Base-by-base conservation (phyloP, 1,140 invertebrate species). In the Drosophila pectinifera region DNA sequence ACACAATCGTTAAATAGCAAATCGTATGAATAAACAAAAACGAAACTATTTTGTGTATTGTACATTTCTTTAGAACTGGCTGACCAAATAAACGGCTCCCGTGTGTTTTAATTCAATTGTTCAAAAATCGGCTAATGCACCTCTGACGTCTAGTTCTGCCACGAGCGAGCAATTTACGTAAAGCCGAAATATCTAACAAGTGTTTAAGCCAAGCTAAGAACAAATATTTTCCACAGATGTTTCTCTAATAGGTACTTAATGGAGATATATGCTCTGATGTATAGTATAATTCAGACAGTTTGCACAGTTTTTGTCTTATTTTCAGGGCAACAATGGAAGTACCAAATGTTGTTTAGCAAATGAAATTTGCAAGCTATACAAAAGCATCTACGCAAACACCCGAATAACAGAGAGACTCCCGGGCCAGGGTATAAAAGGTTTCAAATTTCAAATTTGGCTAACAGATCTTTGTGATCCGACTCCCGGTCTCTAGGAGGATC, bases 141-240 rank as follows among this genome's bases (percentile, higher is more conserved):
- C 42, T 79, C 76, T 86, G 84, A 88, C 84, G 81, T 90, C 70
- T 48, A 14, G 24, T 41, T 43, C 16, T 48, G 53, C 31, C 73
- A 76, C 73, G 73, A 76, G 73, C 62, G 14, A 26, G 14, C 48
- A 31, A 65, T 59, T 64, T 88, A 73, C 85, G 83, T 86, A 88
- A 69, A 84, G 70, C 67, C 63, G 49, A 64, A 74, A 55, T 41
- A 74, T 64, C 69, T 68, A 65, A 70, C 61, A 79, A 62, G 74
- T 86, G 79, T 90, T 88, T 86, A 73, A 74, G 69, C 42, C 76
- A 54, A 64, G 61, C 77, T 80, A 65, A 22, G 16, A 49, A 53
- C 64, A 88, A 88, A 88, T 84, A 89, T 88, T 88, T 90, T 77
- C 53, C 77, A 88, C 76, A 88, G 53, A 59, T 86, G 84, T 69